Base-by-base conservation (phyloP, 2,888 invertebrate species). In the Tineola bisselliella region DNA sequence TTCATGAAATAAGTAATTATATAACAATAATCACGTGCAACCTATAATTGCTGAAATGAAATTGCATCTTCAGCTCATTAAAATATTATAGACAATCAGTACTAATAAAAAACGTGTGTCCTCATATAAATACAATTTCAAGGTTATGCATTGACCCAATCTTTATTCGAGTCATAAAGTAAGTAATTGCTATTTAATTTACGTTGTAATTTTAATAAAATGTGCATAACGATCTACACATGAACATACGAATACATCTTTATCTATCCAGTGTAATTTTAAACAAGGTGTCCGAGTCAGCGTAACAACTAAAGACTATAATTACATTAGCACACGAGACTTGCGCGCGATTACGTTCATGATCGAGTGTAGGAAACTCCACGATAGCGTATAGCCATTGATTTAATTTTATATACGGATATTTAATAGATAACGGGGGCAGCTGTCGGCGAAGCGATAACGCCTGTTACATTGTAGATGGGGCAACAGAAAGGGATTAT, bases 371-470 rank as follows among this genome's bases (percentile, higher is more conserved):
- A 48, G 48, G 48, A 15, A 48, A 17, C 48, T 48, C 17, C 48
- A n/a, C 17, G 48, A 48, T 48, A 48, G n/a, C 5, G 8, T 8
- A 48, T 48, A 48, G 48, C 8, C 48, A 48, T 48, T 48, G 48
- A 48, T 48, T 48, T 48, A 48, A 48, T 48, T 48, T 48, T n/a
- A 48, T 48, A 48, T 48, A n/a, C 6, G 25, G 2, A 25, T 48
- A 38, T 38, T 48, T 48, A 48, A n/a, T 10, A 48, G 48, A 48
- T 48, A 48, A 17, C 15, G 15, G 15, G 48, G 48, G 48, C 48
- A 48, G 48, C 17, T 48, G 48, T 48, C 15, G 8, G 48, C 48
- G 48, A 48, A 48, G 48, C 48, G 48, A 48, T 48, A 48, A 48
- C 48, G 48, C 48, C 48, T 48, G n/a, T 44, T 8, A 44, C 15